These are phyloP conservation scores for Bursaphelenchus mucronatus DNA, from an alignment of 1,140 invertebrate genomes.

Conservation along the genomic window DNA sequence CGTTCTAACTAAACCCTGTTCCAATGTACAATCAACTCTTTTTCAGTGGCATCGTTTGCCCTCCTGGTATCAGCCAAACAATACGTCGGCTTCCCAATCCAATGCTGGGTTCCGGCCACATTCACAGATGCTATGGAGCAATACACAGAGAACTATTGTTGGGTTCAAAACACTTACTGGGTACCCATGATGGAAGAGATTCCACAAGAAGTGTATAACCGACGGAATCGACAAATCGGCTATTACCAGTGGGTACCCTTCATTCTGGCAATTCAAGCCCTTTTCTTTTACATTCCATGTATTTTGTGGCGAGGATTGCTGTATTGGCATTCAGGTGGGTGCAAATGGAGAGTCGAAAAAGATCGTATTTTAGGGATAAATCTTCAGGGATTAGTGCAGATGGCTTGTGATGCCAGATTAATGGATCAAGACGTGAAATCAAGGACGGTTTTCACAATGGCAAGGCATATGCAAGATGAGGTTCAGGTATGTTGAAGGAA, in stretches of 20 bases:
- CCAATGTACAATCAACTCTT: neutral
- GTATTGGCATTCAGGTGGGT: conserved; percentile 59
- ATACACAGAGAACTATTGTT: conserved; percentile 60
- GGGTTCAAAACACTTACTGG: conserved; percentile 61
- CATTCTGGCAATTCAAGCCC: conserved; percentile 64
- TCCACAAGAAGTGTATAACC: conserved; percentile 58
- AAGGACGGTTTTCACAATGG: conserved; percentile 60
- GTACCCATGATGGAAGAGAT: conserved; percentile 60
- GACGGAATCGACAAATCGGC: conserved; percentile 58
- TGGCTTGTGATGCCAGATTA: conserved; percentile 58
- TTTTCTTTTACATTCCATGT: conserved; percentile 65
- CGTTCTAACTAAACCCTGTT: too few species aligned
- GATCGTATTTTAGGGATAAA: conserved; percentile 51
- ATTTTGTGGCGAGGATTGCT: conserved; percentile 63
- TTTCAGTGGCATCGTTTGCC: conserved; percentile 60
- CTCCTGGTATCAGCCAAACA: conserved; percentile 60
- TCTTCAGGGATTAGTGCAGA: conserved; percentile 59
- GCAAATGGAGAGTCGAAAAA: neutral
- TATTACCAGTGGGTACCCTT: conserved; percentile 64
- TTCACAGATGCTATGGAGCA: conserved; percentile 62
- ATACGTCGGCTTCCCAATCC: conserved; percentile 59
- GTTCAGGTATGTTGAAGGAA: conserved; percentile 46
- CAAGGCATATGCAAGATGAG: conserved; percentile 61
- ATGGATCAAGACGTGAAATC: conserved; percentile 60
- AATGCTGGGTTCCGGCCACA: conserved; percentile 61